phyloP scores from a whole-genome alignment of 2,113 vertebrate genomes.

The Dascyllus trimaculatus region DNA sequence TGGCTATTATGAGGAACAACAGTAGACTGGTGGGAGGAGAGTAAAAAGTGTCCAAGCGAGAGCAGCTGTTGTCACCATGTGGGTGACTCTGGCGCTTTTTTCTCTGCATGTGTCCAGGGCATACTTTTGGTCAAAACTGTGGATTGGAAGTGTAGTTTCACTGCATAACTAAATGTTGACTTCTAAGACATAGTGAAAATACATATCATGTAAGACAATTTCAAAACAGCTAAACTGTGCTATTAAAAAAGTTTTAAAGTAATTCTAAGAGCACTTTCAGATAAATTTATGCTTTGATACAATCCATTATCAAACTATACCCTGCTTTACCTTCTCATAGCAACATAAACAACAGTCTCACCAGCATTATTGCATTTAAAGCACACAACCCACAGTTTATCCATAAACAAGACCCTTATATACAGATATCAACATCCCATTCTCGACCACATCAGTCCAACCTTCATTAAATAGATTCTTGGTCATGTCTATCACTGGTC shows the following conservation, averaged over 20 bases:
- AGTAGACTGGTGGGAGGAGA: slow-evolving; percentile 25
- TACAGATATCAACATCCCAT: background rate
- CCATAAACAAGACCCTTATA: background rate
- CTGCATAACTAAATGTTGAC: background rate
- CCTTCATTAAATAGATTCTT: slow-evolving; percentile 3
- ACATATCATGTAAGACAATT: background rate
- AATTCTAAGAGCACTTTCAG: background rate
- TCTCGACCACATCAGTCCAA: background rate
- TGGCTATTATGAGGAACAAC: slow-evolving; percentile 9
- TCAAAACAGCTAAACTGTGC: background rate
- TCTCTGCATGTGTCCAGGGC: slow-evolving; percentile 18
- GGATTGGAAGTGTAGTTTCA: slow-evolving; percentile 9
- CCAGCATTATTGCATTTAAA: slow-evolving; percentile 8
- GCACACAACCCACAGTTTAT: slow-evolving; percentile 15
- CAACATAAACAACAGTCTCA: slow-evolving; percentile 11
- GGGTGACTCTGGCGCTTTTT: slow-evolving; percentile 10
- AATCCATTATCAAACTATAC: slow-evolving; percentile 44
- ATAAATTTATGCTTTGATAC: slow-evolving; percentile 30
- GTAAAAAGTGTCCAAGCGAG: slow-evolving; percentile 27
- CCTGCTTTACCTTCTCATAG: slow-evolving; percentile 52
- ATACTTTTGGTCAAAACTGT: slow-evolving; percentile 35
- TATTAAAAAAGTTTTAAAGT: too few relatives aligned
- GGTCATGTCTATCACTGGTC: slow-evolving; percentile 7
- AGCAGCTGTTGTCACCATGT: slow-evolving; percentile 59
- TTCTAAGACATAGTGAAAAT: background rate